These are phyloP conservation scores for Sphaeramia orbicularis DNA, from an alignment of 2,797 vertebrate genomes.

Conservation along the genomic window DNA sequence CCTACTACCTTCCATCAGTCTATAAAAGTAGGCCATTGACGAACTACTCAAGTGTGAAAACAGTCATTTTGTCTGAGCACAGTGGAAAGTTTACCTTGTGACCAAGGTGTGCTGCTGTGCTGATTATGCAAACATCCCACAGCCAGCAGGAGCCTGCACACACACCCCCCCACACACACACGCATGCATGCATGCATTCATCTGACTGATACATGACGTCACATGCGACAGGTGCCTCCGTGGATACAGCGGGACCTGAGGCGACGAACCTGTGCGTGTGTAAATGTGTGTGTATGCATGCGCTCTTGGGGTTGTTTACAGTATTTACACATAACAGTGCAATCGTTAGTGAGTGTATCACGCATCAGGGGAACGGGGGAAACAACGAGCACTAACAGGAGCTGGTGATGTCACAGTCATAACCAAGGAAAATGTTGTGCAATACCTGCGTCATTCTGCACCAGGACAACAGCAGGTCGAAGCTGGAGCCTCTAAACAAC, in stretches of 20 bases:
- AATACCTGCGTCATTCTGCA: constrained; percentile 75
- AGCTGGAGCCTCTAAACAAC: constrained; percentile 68
- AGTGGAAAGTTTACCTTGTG: constrained; percentile 81
- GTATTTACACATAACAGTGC: constrained; percentile 77
- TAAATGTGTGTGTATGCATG: constrained; percentile 6
- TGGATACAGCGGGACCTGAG: constrained; percentile 50
- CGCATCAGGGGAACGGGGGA: constrained; percentile 62
- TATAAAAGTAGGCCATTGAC: constrained; percentile 50
- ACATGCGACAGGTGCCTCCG: constrained; percentile 64
- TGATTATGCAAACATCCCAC: constrained; percentile 75
- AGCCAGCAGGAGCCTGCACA: constrained; percentile 52
- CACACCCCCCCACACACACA: constrained; percentile 33
- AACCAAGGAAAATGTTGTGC: constrained; percentile 72
- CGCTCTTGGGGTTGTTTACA: constrained; percentile 38
- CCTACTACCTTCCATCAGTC: constrained; percentile 5
- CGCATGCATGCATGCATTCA: constrained; percentile 57
- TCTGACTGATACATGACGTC: constrained; percentile 73
- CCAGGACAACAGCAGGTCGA: constrained; percentile 62
- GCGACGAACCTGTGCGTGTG: constrained; percentile 1
- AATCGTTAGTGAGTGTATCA: constrained; percentile 41
- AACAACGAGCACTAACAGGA: constrained; percentile 51
- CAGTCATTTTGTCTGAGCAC: constrained; percentile 63
- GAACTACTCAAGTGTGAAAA: constrained; percentile 59
- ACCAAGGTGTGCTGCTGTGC: constrained; percentile 72
- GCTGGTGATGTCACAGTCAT: constrained; percentile 73